Evolutionary conservation across 2,113 vertebrate species (phyloP), one percentile per base, ranked within the genome.

Genomic region (Piliocolobus tephrosceles): DNA sequence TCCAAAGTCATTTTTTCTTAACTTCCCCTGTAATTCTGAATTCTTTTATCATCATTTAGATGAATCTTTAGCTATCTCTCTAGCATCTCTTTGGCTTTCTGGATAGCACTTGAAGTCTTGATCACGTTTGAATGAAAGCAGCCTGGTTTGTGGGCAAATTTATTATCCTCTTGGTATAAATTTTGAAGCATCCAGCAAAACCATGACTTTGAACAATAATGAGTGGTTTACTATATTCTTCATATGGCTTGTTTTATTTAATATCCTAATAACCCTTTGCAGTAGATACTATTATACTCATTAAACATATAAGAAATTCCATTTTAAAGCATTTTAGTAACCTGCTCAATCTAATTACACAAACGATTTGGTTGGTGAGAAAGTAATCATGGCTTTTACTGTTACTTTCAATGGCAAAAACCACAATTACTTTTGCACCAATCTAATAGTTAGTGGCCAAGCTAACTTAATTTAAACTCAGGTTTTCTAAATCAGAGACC

Each of bases 241-340:
- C 6, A 40, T 61, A 13, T 43, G 13, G 17, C 58, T 47, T 73
- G 14, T 64, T 35, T 73, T 93, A 52, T 79, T n/a, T 70, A 66
- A 88, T 52, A 4, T 96, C 5, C 38, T 91, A 47, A 57, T 5
- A 72, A 64, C 38, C 32, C 8, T 92, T 73, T 88, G 30, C 4
- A 23, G 32, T 55, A 80, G 12, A 18, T 43, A 61, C 8, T 14
- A 66, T 76, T 88, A 61, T 68, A 66, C 14, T 17, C 27, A 82
- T 95, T 78, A 32, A 11, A 45, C 9, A 82, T 50, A 68, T 47
- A 92, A 76, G 50, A 93, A 47, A 89, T 83, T 66, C 12, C 81
- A 91, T 86, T 96, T 85, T 68, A 47, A 86, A 95, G 8, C 45
- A 45, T 90, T 86, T 95, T 87, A 45, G 12, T 85, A 92, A 95